phyloP scores from a whole-genome alignment of 2,888 invertebrate genomes.

The Archaeoteleia sp. region DNA sequence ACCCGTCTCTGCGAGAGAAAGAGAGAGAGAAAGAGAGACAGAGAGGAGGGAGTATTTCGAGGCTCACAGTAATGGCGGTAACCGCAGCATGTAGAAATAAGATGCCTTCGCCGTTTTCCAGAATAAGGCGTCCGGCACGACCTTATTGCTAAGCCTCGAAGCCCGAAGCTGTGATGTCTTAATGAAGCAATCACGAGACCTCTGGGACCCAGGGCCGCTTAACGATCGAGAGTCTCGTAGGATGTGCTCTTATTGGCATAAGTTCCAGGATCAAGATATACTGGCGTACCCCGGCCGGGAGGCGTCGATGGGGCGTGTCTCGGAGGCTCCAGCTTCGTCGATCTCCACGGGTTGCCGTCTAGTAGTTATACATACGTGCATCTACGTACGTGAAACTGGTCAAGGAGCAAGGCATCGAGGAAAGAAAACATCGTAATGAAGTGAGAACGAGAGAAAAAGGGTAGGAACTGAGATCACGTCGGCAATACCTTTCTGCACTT shows the following conservation, averaged over 20 bases:
- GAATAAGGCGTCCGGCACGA: slow-evolving; percentile 17
- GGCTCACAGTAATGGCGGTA: background rate
- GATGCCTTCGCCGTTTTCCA: slow-evolving; percentile 4
- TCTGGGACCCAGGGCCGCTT: slow-evolving; percentile 5
- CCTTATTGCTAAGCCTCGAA: slow-evolving; percentile 11
- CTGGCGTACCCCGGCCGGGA: slow-evolving; percentile 4
- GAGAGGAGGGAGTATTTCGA: background rate
- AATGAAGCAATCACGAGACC: slow-evolving; percentile 14
- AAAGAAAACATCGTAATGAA: background rate
- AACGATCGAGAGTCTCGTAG: background rate
- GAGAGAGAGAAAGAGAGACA: no score
- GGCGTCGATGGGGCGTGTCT: slow-evolving; percentile 20
- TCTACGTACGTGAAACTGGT: background rate
- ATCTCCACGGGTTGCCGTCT: slow-evolving; percentile 7
- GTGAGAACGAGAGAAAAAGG: background rate
- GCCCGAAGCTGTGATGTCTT: slow-evolving; percentile 15
- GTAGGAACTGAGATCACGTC: background rate
- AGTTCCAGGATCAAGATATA: slow-evolving; percentile 6
- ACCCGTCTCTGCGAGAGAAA: no score
- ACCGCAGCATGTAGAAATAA: background rate
- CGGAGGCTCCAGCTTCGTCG: slow-evolving; percentile 8
- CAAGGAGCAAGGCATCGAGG: background rate
- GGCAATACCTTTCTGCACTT: no score
- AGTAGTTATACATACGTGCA: background rate
- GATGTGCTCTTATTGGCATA: background rate